Evolutionary conservation across 2,797 vertebrate species (phyloP).

Genomic region (Squalus acanthias): DNA sequence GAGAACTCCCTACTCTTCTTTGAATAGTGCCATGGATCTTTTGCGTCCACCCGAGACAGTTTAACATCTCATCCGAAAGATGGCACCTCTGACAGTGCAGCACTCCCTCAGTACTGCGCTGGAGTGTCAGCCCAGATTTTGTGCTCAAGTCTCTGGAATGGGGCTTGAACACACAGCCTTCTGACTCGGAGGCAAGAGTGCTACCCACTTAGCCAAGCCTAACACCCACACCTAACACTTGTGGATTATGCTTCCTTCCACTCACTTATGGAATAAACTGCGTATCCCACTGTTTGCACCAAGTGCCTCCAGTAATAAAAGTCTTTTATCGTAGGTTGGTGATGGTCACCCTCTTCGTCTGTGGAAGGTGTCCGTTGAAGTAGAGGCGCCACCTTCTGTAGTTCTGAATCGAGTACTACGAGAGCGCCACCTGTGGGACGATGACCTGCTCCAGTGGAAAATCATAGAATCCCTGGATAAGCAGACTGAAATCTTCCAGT

Average conservation of each 20-base stretch:
- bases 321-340: slow-evolving; percentile 66
- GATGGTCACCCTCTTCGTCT: slow-evolving; percentile 82
- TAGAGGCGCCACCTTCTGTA: slow-evolving; percentile 87
- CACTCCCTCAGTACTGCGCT: not conserved
- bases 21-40: not conserved
- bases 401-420: slow-evolving; percentile 87
- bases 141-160: not conserved
- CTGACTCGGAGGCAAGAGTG: not conserved
- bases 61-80: not conserved
- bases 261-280: not conserved
- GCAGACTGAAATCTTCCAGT: slow-evolving; percentile 91
- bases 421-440: slow-evolving; percentile 94
- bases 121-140: not conserved
- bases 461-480: slow-evolving; percentile 81
- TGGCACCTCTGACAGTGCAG: too few species aligned
- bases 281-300: not conserved
- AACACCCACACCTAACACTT: too few species aligned
- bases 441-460: slow-evolving; percentile 93
- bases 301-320: not conserved
- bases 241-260: not conserved
- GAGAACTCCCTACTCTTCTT: not conserved
- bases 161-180: not conserved
- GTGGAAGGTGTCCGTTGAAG: slow-evolving; percentile 87
- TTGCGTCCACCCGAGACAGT: not conserved
- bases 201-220: not conserved